phyloP scores from a whole-genome alignment of 2,113 vertebrate species.

The Podarcis cretensis region DNA sequence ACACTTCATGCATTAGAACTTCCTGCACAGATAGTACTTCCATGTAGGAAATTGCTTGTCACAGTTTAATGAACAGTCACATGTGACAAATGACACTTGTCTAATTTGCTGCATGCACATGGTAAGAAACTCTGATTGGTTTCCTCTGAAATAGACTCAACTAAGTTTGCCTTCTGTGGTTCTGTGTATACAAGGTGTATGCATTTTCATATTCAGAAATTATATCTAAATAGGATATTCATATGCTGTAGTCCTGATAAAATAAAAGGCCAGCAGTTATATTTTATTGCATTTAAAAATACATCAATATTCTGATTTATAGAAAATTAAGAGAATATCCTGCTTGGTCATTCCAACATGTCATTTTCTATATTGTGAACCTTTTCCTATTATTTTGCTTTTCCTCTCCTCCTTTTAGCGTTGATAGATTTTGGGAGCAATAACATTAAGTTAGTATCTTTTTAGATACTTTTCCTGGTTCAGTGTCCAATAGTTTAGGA shows the following conservation, averaged over 20 bases:
- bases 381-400: conserved; percentile 29
- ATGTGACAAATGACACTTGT: background rate
- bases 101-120: background rate
- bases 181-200: background rate
- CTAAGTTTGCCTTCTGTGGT: background rate
- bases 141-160: background rate
- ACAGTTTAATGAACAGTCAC: background rate
- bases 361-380: background rate
- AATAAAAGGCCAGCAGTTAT: background rate
- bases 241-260: background rate
- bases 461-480: background rate
- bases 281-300: background rate
- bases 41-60: background rate
- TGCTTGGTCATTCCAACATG: background rate
- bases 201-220: background rate
- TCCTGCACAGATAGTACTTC: background rate
- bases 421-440: background rate
- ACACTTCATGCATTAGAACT: background rate
- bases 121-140: background rate
- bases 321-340: background rate
- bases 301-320: too few species aligned
- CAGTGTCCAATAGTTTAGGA: too few species aligned
- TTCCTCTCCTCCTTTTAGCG: conserved; percentile 31
- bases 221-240: background rate
- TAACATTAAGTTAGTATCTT: background rate